Percentiles rank a stretch among this genome's conserved stretches.
These are phyloP conservation scores for Coccyzus lansbergi DNA, from an alignment of 2,797 vertebrate species.

Conservation along the genomic window DNA sequence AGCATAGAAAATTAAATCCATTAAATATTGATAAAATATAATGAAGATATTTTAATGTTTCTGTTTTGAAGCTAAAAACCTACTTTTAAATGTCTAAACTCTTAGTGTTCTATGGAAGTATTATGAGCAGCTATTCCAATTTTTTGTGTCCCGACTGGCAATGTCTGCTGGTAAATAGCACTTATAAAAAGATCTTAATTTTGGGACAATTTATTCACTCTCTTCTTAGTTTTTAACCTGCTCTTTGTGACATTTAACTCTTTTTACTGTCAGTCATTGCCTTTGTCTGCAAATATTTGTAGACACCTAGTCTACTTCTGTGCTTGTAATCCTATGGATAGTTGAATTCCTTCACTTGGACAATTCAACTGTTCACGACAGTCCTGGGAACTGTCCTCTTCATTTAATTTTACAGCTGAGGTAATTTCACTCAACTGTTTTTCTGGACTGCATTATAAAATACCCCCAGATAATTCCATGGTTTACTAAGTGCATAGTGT, in stretches of 20 bases:
- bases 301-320: background rate
- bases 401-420: background rate
- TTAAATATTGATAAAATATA: background rate
- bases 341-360: background rate
- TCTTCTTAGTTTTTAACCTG: background rate
- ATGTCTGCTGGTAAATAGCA: background rate
- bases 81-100: background rate
- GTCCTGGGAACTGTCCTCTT: background rate
- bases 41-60: background rate
- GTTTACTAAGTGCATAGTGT: background rate
- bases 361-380: background rate
- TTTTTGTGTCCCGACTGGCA: background rate
- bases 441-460: slow-evolving; percentile 23
- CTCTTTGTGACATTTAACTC: background rate
- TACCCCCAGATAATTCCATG: background rate
- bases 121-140: background rate
- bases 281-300: background rate
- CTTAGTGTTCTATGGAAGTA: background rate
- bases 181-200: accelerated
- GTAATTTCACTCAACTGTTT: slow-evolving; percentile 29
- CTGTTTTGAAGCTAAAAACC: background rate
- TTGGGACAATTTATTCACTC: background rate
- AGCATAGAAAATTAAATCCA: background rate
- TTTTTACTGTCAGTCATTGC: background rate
- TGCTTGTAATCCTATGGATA: background rate